Evolutionary conservation across 2,888 invertebrate genomes (phyloP), one percentile per base, ranked within the genome.

Genomic region (Thera britannica): DNA sequence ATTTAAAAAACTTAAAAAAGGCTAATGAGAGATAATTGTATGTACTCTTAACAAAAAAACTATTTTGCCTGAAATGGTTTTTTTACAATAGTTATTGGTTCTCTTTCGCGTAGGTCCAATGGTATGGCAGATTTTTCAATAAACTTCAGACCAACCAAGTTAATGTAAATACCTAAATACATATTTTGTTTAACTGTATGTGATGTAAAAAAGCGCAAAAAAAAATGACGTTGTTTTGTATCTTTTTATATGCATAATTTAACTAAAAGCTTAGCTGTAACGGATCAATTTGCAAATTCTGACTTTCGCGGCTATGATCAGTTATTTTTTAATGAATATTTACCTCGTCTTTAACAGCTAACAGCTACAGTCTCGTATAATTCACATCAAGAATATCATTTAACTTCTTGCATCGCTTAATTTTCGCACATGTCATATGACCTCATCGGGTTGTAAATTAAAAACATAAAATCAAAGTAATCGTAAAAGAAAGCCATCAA

Each of bases 401-500:
- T 52, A 46, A 58, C 49, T 34, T 46, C 11, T 46, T 58, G 36
- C 48, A 58, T 55, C 62, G 49, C 56, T 44, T 23, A 23, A 23
- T 23, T 58, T 59, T 54, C 58, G 56, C 65, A 65, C 41, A 67
- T 65, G 58, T 70, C 62, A 65, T 61, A 79, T 83, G 80, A 82
- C 77, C 81, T 80, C 82, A 76, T 71, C 73, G 56, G 67, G 81
- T 76, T 77, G 77, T 85, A 87, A 86, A 88, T 84, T 85, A 85
- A 85, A 80, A 80, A 77, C 84, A 83, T 87, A 85, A 86, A 67
- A 68, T 67, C 57, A 70, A 60, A 73, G 83, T 79, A 82, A 85
- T 88, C 88, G 86, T 89, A 86, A 90, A 89, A 87, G 83, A 88
- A 86, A 86, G 87, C 83, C 88, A 87, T 90, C 89, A 88, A 86